phyloP scores from a whole-genome alignment of 2,113 vertebrate genomes.

The Crocuta crocuta region DNA sequence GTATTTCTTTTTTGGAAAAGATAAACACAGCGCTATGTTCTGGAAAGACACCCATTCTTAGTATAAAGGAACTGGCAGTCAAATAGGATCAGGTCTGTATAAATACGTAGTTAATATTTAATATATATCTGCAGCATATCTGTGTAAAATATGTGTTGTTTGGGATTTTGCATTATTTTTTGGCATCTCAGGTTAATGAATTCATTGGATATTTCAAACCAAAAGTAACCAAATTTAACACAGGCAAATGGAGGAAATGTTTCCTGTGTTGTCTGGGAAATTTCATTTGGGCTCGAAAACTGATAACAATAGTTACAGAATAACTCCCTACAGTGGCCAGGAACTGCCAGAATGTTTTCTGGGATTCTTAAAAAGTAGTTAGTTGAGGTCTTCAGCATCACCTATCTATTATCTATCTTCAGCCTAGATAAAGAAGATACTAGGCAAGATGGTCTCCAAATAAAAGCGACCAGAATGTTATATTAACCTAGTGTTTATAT shows the following conservation, averaged over 20 bases:
- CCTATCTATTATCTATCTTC: background rate
- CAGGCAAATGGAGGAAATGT: background rate
- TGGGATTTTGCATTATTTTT: background rate
- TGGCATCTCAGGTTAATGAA: background rate
- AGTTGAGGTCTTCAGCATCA: background rate
- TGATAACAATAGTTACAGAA: background rate
- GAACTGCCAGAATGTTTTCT: background rate
- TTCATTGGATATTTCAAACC: background rate
- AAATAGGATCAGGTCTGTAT: background rate
- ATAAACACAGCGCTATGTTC: background rate
- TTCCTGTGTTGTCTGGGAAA: background rate
- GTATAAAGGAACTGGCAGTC: background rate
- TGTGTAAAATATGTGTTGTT: background rate
- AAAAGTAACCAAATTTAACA: slow-evolving; percentile 36
- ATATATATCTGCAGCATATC: background rate
- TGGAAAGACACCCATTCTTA: background rate
- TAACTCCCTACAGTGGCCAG: background rate
- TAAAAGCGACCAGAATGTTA: background rate
- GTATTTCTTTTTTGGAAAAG: background rate
- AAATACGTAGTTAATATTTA: background rate
- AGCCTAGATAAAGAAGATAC: background rate
- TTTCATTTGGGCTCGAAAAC: slow-evolving; percentile 5
- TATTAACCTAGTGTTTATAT: background rate
- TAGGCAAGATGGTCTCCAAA: background rate
- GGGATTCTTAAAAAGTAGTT: background rate